Percentiles rank a stretch among this genome's conserved stretches.
Conservation (phyloP, 2,113 vertebrate species). For the Zeus faber region DNA sequence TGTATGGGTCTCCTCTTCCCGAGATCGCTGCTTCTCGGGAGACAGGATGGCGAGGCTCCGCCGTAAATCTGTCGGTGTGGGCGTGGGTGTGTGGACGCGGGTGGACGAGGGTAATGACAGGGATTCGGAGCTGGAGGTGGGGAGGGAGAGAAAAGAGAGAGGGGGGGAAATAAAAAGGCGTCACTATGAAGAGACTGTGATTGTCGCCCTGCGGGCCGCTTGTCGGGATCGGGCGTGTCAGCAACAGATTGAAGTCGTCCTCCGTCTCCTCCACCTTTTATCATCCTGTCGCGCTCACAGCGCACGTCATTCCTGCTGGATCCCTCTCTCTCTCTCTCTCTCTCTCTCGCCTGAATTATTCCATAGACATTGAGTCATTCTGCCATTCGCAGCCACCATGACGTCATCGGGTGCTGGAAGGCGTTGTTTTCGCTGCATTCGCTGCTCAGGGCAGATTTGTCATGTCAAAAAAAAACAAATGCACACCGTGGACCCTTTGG, state of each 20-base stretch:
- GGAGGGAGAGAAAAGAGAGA: conserved; percentile 17
- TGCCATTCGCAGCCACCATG: conserved; percentile 1
- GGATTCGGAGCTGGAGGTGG: too few species aligned
- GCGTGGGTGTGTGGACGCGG: conserved; percentile 10
- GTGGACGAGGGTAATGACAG: too few species aligned
- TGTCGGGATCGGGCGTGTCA: conserved; percentile 43
- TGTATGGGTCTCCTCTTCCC: conserved; percentile 9
- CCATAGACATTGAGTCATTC: conserved; percentile 12
- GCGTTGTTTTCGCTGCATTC: too few species aligned
- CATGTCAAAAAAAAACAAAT: too few species aligned
- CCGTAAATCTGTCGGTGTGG: conserved; percentile 29
- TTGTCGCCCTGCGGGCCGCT: conserved; percentile 38
- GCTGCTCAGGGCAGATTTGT: too few species aligned
- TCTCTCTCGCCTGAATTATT: background rate
- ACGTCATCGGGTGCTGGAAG: background rate
- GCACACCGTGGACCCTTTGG: too few species aligned
- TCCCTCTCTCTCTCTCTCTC: conserved; percentile 9
- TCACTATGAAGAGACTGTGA: conserved; percentile 37
- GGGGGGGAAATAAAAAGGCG: conserved; percentile 11
- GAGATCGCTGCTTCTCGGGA: conserved; percentile 32
- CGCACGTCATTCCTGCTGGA: too few species aligned
- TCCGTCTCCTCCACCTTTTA: too few species aligned
- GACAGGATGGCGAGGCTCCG: conserved; percentile 37
- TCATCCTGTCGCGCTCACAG: too few species aligned
- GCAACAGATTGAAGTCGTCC: too few species aligned